Evolutionary conservation across 2,797 vertebrate species (phyloP).

Genomic region (Hoplostethus mediterraneus): DNA sequence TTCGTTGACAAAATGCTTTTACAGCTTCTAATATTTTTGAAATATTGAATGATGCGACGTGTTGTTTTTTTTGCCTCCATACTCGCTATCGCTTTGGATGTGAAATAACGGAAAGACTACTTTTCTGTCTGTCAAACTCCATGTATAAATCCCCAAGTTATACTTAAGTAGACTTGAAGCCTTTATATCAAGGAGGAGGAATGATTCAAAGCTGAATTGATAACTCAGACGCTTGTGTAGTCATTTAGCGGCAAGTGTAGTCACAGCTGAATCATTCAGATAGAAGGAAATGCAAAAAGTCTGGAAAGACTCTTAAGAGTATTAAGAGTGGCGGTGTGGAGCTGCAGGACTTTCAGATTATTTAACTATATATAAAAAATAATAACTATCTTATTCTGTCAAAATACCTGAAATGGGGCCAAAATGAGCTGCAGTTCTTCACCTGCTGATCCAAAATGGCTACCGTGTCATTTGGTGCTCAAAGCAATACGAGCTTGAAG

Average conservation of each 20-base stretch:
- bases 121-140: background rate
- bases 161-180: background rate
- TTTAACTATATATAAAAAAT: too few relatives aligned
- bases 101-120: background rate
- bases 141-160: background rate
- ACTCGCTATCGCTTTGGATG: background rate
- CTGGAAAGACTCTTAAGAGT: slow-evolving; percentile 8
- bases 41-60: background rate
- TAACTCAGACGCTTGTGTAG: too few relatives aligned
- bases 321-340: background rate
- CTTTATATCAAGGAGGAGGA: background rate
- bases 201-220: background rate
- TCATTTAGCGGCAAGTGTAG: background rate
- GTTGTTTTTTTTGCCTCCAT: background rate
- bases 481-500: too few relatives aligned
- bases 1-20: background rate
- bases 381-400: too few relatives aligned
- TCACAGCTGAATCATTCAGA: background rate
- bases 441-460: background rate
- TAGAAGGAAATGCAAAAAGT: background rate
- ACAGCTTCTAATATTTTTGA: background rate
- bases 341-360: background rate
- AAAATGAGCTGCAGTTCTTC: background rate
- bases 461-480: too few relatives aligned
- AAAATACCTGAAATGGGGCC: background rate